phyloP scores from a whole-genome alignment of 2,113 vertebrate species.

The Solea solea region DNA sequence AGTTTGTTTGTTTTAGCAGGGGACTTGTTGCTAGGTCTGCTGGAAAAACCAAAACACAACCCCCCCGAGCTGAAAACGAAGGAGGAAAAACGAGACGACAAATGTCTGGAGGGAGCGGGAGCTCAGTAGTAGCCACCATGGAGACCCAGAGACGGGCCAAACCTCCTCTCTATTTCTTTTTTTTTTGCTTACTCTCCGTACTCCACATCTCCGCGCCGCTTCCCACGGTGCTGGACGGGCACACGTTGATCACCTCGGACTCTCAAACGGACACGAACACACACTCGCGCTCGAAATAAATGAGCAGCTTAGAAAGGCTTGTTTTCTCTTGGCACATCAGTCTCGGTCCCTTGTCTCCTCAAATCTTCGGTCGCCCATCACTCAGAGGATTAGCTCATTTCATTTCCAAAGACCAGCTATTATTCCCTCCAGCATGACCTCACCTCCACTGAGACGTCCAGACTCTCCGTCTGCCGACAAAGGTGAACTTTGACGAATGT shows the following conservation, averaged over 20 bases:
- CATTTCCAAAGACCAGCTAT: background rate
- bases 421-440: constrained; percentile 43
- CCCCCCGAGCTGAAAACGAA: background rate
- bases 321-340: constrained; percentile 6
- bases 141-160: constrained; percentile 69
- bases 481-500: background rate
- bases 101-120: constrained; percentile 21
- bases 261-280: constrained; percentile 5
- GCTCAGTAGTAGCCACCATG: constrained; percentile 65
- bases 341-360: constrained; percentile 30
- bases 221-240: constrained; percentile 50
- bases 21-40: background rate
- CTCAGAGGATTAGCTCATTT: constrained; percentile 26
- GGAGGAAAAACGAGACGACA: constrained; percentile 23
- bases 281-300: constrained; percentile 12
- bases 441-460: constrained; percentile 40
- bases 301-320: constrained; percentile 34
- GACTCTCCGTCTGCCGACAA: constrained; percentile 10
- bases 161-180: constrained; percentile 28
- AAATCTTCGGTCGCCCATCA: constrained; percentile 32
- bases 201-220: constrained; percentile 32
- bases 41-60: background rate
- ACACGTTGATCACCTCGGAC: constrained; percentile 32
- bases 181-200: background rate
- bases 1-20: background rate